These are phyloP conservation scores for Bostrychus sinensis DNA, from an alignment of 2,113 vertebrate species.

Conservation along the genomic window DNA sequence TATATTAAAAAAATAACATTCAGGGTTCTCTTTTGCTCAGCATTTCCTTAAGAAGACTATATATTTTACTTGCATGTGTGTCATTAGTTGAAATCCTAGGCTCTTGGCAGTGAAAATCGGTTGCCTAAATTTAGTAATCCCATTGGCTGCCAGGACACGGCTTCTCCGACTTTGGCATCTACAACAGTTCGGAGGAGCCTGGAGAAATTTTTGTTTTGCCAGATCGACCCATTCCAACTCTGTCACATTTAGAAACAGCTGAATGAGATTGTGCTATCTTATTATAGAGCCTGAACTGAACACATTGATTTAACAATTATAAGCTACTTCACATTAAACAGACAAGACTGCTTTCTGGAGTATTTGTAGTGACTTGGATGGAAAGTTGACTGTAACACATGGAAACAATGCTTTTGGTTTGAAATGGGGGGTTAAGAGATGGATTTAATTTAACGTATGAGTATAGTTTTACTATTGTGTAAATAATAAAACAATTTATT, in stretches of 20 bases:
- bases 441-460: too few relatives aligned
- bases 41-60: conserved; percentile 17
- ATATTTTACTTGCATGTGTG: conserved; percentile 43
- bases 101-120: conserved; percentile 53
- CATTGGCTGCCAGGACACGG: conserved; percentile 51
- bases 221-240: conserved; percentile 7
- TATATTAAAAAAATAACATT: too few relatives aligned
- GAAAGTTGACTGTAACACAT: background rate
- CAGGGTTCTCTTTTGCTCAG: conserved; percentile 1
- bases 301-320: background rate
- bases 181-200: conserved; percentile 41
- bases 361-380: background rate
- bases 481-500: too few relatives aligned
- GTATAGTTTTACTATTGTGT: too few relatives aligned
- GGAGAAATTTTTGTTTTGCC: conserved; percentile 20
- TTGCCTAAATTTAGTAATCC: conserved; percentile 66
- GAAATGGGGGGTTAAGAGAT: too few relatives aligned
- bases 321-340: background rate
- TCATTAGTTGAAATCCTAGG: conserved; percentile 59
- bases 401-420: background rate
- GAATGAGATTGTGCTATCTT: conserved; percentile 1
- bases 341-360: background rate
- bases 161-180: conserved; percentile 50
- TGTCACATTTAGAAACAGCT: conserved; percentile 25
- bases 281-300: background rate